phyloP scores from a whole-genome alignment of 92 coral and sea anemone species.

The Galaxea fascicularis region DNA sequence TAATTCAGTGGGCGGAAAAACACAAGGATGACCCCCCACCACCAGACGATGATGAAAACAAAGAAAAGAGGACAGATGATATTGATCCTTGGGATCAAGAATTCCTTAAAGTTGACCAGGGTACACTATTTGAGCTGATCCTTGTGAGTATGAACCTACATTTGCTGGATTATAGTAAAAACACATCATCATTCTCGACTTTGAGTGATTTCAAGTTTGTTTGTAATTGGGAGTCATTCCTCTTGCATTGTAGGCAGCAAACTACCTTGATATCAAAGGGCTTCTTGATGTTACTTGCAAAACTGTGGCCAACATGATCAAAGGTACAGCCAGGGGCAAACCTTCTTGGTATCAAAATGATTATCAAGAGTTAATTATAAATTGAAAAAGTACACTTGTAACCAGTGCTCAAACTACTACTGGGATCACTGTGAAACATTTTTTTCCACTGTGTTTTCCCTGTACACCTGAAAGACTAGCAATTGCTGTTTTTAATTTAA shows the following conservation, averaged over 20 bases:
- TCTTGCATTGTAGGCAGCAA: conserved; percentile 82
- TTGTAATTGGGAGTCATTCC: neutral
- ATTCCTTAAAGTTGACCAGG: conserved; percentile 97
- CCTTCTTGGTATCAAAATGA: no score
- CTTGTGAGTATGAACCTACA: conserved; percentile 72
- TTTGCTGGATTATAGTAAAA: neutral
- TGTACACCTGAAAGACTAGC: no score
- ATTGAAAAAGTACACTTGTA: neutral
- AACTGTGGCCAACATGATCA: conserved; percentile 99
- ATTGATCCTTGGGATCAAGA: conserved; percentile 99
- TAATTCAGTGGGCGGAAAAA: conserved; percentile 92
- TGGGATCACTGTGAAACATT: no score
- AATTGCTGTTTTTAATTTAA: no score
- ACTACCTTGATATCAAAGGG: conserved; percentile 98
- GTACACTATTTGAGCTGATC: conserved; percentile 97
- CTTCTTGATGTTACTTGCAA: conserved; percentile 98
- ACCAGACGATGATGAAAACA: conserved; percentile 98
- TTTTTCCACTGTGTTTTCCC: no score
- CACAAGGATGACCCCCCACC: conserved; percentile 98
- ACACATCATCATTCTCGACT: no score
- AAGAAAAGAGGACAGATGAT: conserved; percentile 97
- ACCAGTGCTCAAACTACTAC: no score
- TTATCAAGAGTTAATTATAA: no score
- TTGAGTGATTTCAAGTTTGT: no score
- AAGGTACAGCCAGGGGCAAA: conserved; percentile 61